Conservation (phyloP, 2,113 vertebrate genomes). For the Myrmecophaga tridactyla region DNA sequence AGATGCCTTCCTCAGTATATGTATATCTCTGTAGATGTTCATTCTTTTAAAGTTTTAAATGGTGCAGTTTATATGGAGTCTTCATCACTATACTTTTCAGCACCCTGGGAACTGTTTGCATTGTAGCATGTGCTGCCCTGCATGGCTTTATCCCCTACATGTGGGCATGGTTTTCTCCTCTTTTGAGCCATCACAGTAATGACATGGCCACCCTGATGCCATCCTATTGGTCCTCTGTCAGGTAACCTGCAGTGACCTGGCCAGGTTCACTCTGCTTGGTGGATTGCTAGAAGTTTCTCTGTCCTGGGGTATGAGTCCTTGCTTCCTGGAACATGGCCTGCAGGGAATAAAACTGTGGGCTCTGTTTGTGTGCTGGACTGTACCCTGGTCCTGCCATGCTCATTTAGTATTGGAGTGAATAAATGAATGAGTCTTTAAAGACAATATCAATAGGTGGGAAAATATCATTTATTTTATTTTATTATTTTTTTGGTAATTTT, state of each 20-base stretch:
- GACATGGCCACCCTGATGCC: not conserved
- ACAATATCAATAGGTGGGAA: not conserved
- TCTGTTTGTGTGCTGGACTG: not conserved
- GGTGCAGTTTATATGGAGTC: rapidly evolving
- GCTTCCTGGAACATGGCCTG: too few species aligned
- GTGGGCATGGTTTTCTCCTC: too few species aligned
- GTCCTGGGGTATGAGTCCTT: not conserved
- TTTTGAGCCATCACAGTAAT: too few species aligned
- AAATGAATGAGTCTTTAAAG: not conserved
- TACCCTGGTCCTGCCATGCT: too few species aligned
- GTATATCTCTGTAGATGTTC: too few species aligned
- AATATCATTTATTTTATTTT: not conserved
- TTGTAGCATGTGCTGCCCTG: not conserved
- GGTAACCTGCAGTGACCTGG: not conserved
- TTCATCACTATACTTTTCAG: rapidly evolving
- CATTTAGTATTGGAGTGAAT: too few species aligned
- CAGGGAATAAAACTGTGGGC: too few species aligned
- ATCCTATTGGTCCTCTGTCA: too few species aligned
- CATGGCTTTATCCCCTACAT: not conserved
- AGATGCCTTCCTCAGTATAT: too few species aligned
- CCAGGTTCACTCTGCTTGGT: too few species aligned
- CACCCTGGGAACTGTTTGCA: not conserved
- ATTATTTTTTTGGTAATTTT: too few species aligned
- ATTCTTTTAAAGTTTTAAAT: not conserved
- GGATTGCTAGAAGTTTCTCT: not conserved